A percentile compares a stretch with the other conserved stretches of the same genome.
Conservation (phyloP, 2,797 vertebrate genomes). For the Epinephelus coioides region DNA sequence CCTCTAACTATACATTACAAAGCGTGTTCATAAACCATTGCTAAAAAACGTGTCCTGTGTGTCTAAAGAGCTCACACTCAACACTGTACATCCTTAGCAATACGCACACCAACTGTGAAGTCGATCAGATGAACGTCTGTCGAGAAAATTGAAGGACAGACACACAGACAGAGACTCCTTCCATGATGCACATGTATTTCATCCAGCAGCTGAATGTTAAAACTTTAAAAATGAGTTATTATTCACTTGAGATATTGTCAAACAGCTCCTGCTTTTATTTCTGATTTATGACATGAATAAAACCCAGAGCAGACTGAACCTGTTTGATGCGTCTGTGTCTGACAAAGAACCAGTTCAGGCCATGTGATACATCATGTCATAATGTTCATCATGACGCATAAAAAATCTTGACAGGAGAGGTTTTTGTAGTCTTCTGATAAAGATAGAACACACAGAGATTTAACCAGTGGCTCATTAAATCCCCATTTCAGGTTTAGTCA, state of each 20-base stretch:
- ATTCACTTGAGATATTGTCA: not conserved
- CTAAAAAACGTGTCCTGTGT: too few species aligned
- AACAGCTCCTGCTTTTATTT: not conserved
- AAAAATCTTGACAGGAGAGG: not conserved
- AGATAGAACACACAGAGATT: not conserved
- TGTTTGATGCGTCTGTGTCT: not conserved
- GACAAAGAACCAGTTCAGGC: not conserved
- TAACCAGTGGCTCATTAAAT: not conserved
- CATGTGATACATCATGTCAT: not conserved
- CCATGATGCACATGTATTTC: not conserved
- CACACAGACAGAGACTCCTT: too few species aligned
- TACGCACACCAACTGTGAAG: too few species aligned
- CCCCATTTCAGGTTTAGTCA: not conserved
- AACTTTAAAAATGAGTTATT: not conserved
- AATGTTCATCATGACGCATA: slow-evolving; percentile 6
- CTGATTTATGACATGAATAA: not conserved
- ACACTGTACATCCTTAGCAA: too few species aligned
- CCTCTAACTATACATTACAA: too few species aligned
- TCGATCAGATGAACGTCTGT: too few species aligned
- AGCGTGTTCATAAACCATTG: too few species aligned
- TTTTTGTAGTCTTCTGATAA: not conserved
- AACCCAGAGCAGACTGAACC: not conserved
- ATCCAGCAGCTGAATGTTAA: not conserved
- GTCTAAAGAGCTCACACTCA: too few species aligned
- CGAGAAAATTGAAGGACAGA: too few species aligned